Conservation (phyloP, 1,140 invertebrate genomes). For the Asobara japonica region DNA sequence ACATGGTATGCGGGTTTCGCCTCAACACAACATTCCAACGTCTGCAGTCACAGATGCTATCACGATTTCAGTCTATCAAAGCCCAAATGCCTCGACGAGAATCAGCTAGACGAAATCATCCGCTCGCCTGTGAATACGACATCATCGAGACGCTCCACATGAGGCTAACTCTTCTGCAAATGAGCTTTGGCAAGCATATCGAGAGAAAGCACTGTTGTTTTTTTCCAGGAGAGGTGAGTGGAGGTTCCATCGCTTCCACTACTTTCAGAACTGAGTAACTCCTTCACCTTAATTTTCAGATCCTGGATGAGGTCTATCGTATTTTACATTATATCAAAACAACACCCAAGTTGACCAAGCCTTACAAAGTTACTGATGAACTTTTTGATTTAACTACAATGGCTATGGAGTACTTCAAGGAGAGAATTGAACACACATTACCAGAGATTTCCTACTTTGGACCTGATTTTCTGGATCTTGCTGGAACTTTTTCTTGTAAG, state of each 20-base stretch:
- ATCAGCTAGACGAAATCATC: slow-evolving; percentile 84
- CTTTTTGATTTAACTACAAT: slow-evolving; percentile 91
- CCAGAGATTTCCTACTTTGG: slow-evolving; percentile 89
- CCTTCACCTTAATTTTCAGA: slow-evolving; percentile 58
- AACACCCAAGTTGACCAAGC: slow-evolving; percentile 81
- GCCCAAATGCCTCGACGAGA: slow-evolving; percentile 89
- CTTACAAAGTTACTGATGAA: slow-evolving; percentile 90
- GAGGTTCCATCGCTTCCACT: background rate
- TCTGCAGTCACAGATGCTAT: slow-evolving; percentile 81
- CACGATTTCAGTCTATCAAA: slow-evolving; percentile 85
- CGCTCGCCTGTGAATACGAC: slow-evolving; percentile 85
- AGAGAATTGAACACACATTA: slow-evolving; percentile 86
- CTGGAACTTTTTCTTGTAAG: slow-evolving; percentile 75
- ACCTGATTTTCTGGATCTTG: slow-evolving; percentile 81
- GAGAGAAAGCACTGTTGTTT: slow-evolving; percentile 90
- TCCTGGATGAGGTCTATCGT: slow-evolving; percentile 79
- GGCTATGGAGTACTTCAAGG: slow-evolving; percentile 94
- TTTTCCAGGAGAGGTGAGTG: slow-evolving; percentile 84
- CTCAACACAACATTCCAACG: slow-evolving; percentile 85
- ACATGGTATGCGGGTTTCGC: slow-evolving; percentile 78
- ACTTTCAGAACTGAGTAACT: background rate
- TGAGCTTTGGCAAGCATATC: slow-evolving; percentile 92
- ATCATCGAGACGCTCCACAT: slow-evolving; percentile 91
- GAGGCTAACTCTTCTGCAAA: slow-evolving; percentile 85
- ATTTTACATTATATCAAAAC: slow-evolving; percentile 85